A percentile compares a stretch with the other conserved stretches of the same genome.
Conservation (phyloP, 2,113 vertebrate species). For the Rissa tridactyla region DNA sequence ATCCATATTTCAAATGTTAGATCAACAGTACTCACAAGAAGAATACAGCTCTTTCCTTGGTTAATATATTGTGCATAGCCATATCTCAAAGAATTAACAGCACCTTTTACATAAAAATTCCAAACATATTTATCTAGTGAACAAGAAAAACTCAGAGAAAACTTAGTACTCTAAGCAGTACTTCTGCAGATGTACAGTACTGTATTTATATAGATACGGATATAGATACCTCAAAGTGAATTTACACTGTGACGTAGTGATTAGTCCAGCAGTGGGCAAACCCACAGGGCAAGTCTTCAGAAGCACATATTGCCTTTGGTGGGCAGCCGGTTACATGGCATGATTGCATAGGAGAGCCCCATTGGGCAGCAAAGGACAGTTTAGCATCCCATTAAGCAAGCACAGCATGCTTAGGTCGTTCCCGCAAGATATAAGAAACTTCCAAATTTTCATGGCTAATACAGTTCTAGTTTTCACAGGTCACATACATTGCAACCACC, state of each 20-base stretch:
- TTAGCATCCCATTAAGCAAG: constrained; percentile 67
- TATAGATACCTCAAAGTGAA: constrained; percentile 71
- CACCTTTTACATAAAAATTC: constrained; percentile 53
- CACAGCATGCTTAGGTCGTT: constrained; percentile 59
- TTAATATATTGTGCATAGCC: constrained; percentile 12
- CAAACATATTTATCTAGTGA: constrained; percentile 58
- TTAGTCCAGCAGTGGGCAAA: constrained; percentile 54
- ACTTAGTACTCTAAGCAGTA: constrained; percentile 57
- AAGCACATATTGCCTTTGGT: constrained; percentile 37
- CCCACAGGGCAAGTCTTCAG: constrained; percentile 44
- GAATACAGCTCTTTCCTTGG: neutral
- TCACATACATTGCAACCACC: neutral
- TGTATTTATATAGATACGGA: constrained; percentile 68
- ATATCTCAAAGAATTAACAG: constrained; percentile 37
- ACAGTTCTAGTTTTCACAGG: constrained; percentile 41
- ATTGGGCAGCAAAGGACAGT: constrained; percentile 19
- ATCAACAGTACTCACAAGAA: neutral
- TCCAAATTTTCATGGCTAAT: constrained; percentile 28
- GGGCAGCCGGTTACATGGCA: constrained; percentile 7
- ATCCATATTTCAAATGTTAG: neutral
- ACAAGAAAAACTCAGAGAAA: constrained; percentile 57
- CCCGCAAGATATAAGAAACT: constrained; percentile 47
- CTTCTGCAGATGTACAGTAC: constrained; percentile 69
- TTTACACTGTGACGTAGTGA: constrained; percentile 68
- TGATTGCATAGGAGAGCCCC: constrained; percentile 22